Conservation (phyloP, 1,140 invertebrate species). For the Zaprionus ornatus region DNA sequence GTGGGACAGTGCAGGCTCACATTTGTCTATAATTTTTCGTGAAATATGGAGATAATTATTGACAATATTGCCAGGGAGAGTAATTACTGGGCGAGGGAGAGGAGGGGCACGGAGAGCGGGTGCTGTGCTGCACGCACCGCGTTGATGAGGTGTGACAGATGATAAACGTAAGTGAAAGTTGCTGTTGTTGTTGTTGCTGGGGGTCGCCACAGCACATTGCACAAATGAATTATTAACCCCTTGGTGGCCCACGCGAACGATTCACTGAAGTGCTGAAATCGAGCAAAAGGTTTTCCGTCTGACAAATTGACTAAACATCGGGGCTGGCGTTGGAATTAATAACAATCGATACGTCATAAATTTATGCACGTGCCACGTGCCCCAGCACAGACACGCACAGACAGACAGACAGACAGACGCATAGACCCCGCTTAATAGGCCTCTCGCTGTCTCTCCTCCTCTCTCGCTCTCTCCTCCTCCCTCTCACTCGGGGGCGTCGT, state of each 20-base stretch:
- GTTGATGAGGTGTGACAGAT: conserved; percentile 76
- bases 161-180: conserved; percentile 64
- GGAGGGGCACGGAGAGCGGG: not conserved
- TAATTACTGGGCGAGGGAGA: conserved; percentile 13
- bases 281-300: conserved; percentile 40
- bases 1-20: not conserved
- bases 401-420: not conserved
- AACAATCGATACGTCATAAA: conserved; percentile 79
- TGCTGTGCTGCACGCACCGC: conserved; percentile 13
- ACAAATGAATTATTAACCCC: conserved; percentile 77
- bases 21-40: conserved; percentile 72
- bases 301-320: conserved; percentile 80
- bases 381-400: conserved; percentile 67
- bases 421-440: conserved; percentile 14
- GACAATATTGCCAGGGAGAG: conserved; percentile 54
- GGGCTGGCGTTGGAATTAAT: conserved; percentile 73
- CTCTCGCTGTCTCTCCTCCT: not conserved
- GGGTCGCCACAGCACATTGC: conserved; percentile 36
- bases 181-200: conserved; percentile 8
- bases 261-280: conserved; percentile 1
- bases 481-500: conserved; percentile 25
- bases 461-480: not conserved
- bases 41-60: conserved; percentile 78
- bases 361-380: conserved; percentile 58
- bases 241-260: conserved; percentile 24